Base-by-base conservation (phyloP, 2,888 invertebrate species). In the Abrostola tripartita region DNA sequence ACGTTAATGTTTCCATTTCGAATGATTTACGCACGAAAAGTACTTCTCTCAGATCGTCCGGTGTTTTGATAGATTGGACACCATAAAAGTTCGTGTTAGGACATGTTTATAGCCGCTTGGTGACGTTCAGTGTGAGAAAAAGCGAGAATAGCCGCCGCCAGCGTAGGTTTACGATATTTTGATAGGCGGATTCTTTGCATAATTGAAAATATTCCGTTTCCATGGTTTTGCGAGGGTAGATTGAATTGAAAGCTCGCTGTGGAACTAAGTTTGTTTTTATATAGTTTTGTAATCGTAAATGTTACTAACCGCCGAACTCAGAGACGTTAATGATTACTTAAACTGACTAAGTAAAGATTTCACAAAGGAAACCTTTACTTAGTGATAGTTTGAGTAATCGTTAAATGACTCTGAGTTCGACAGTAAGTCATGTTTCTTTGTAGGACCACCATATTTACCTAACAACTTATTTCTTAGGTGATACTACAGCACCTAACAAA, bases 101-200 rank as follows among this genome's bases (percentile, higher is more conserved):
- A 68, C 70, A 56, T 42, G 6, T 77, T 77, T 77, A 77, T 49
- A 64, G 62, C 52, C 53, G 24, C 14, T 35, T 60, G 59, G 65
- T 68, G 76, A 65, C 54, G 38, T 61, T 12, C 5, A 74, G 53
- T 76, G 77, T 79, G 77, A 66, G 79, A 77, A 77, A 61, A 67
- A 57, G 37, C 37, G 44, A 60, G 52, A 61, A 61, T 37, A 41
- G 36, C 40, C 50, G 47, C 52, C 36, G 50, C 52, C 51, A 44
- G 35, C 41, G 35, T 37, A 24, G 35, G 9, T 78, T 76, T 68
- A 76, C 76, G 73, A 66, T 63, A 61, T 54, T 61, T 73, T 73
- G 60, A 78, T 79, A 68, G 71, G 63, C 37, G n/a, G 52, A 70
- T 69, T 78, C 72, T 72, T 72, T 47, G 49, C 62, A 56, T 66